These are phyloP conservation scores for Sphaeridia pumilis DNA, from an alignment of 2,888 invertebrate genomes.

Conservation along the genomic window DNA sequence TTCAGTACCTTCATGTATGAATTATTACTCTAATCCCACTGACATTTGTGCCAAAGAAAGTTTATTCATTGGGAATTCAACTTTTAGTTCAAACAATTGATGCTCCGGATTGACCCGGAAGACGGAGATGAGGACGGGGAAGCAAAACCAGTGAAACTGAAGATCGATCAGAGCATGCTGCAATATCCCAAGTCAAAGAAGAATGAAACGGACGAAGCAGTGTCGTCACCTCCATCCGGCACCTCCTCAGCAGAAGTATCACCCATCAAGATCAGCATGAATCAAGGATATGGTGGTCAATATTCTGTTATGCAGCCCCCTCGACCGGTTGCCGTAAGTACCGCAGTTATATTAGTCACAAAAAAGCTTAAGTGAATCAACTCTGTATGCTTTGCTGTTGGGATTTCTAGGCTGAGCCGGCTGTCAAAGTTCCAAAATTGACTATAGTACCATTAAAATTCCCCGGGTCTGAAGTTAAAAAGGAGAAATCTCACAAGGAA, in stretches of 20 bases:
- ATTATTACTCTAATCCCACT: constrained; percentile 23
- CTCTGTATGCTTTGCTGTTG: not conserved
- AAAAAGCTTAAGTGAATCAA: not conserved
- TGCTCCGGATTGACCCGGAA: constrained; percentile 45
- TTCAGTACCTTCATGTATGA: constrained; percentile 77
- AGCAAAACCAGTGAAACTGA: constrained; percentile 30
- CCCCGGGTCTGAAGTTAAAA: constrained; percentile 17
- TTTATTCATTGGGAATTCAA: not conserved
- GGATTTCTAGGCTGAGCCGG: constrained; percentile 16
- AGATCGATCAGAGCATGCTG: constrained; percentile 34
- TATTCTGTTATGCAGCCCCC: constrained; percentile 9
- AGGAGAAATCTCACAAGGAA: constrained; percentile 20
- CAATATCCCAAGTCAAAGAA: constrained; percentile 23
- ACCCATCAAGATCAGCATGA: constrained; percentile 9
- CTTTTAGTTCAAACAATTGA: constrained; percentile 45
- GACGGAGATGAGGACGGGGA: constrained; percentile 46
- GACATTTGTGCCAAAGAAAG: not conserved
- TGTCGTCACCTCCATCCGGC: constrained; percentile 5
- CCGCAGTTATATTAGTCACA: not conserved
- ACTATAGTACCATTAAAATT: constrained; percentile 40
- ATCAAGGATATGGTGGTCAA: constrained; percentile 2
- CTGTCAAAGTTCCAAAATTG: constrained; percentile 41
- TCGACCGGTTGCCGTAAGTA: constrained; percentile 9
- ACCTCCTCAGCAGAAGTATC: constrained; percentile 12
- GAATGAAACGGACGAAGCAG: not conserved